Evolutionary conservation across 2,797 vertebrate genomes (phyloP), one percentile per base, ranked within the genome.

Genomic region (Acanthurus tractus): DNA sequence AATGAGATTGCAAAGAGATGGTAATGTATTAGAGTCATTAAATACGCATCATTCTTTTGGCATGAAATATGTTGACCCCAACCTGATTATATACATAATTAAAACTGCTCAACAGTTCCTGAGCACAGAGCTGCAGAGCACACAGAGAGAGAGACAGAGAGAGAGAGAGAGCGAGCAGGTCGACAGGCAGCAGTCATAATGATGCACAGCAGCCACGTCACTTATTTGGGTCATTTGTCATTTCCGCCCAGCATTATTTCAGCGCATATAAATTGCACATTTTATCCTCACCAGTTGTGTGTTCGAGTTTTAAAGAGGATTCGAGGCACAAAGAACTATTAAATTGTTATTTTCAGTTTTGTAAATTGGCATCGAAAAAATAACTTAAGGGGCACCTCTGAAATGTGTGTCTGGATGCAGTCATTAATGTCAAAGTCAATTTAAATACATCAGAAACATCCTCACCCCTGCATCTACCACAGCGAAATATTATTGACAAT

Each of bases 51-150:
- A 95, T 95, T 96, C 95, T 96, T 94, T 94, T 95, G 95, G 95
- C 95, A 96, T 96, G 96, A 96, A 96, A 96, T 96, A 96, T 96
- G 96, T 95, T 96, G 96, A 96, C 95, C 95, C 94, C 93, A 93
- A 94, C 93, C 94, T 95, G 95, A 96, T 95, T 96, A 96, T 94
- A 95, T 95, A 94, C 95, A 93, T 95, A 96, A 96, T 96, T 96
- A 96, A 95, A 96, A 95, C 84, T 86, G 91, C 78, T 95, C 93
- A 95, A 93, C 94, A 95, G 93, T 94, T 95, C 86, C 91, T 91
- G 90, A 92, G 91, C 91, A 88, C 83, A 65, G 89, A 46, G 89
- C 87, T 71, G 77, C 61, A 12, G 85, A 89, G 89, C 87, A 84
- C 81, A 78, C 83, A 63, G 75, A 70, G 76, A 76, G 84, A 64